Evolutionary conservation across 2,797 vertebrate genomes (phyloP), one percentile per base, ranked within the genome.

Genomic region (Trematomus bernacchii): DNA sequence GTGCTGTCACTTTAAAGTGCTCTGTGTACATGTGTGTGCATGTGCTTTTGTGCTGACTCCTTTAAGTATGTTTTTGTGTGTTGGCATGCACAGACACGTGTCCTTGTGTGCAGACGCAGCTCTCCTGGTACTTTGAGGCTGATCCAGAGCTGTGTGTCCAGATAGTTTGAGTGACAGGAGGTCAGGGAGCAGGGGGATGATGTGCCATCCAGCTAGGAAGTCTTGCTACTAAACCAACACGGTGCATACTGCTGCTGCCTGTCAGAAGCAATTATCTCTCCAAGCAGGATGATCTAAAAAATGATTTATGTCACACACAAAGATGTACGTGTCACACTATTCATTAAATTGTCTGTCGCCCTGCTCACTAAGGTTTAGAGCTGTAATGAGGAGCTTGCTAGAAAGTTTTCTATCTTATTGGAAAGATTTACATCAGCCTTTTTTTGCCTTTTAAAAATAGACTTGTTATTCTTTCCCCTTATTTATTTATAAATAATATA

Each of bases 91-190:
- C 33, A n/a, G 21, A 63, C 11, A 40, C 11, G 14, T 16, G 21
- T 48, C 42, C 23, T 7, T 42, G 57, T 67, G 27, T 63, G 51
- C 21, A 42, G 21, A 65, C 33, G 58, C 27, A 50, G 63, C 48
- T 75, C 82, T 82, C 54, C 51, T 52, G 67, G 76, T 48, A 30
- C 71, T 77, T 53, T 46, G 59, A 71, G 74, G 57, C 60, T 12
- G 75, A 50, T 76, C 61, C 74, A n/a, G 74, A 74, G 88, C 66
- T 63, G 52, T 64, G 76, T 67, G 71, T 67, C 72, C 55, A 72
- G 50, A 69, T 33, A 21, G 67, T 62, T 71, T 86, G 87, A 91
- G 68, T 83, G 87, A 76, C 86, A 73, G 65, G 27, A 84, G 82
- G 84, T 87, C 79, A 79, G 66, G 75, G 21, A 72, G 48, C 68